These are phyloP conservation scores for Urocynchramus pylzowi DNA, from an alignment of 2,113 vertebrate genomes.

Conservation along the genomic window DNA sequence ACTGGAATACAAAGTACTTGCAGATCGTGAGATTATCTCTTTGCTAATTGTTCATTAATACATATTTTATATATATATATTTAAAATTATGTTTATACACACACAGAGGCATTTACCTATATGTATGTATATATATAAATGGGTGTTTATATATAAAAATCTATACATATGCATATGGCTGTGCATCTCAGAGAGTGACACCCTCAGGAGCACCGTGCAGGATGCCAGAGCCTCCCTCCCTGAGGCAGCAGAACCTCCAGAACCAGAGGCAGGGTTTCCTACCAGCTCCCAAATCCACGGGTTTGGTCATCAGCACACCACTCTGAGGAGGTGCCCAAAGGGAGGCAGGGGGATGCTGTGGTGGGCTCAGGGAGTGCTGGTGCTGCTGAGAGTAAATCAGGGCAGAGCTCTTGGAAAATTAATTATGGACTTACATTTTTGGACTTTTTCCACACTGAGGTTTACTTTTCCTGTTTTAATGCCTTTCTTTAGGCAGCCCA, in stretches of 20 bases:
- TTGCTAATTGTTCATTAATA: not conserved
- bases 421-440: fast-evolving
- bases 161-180: not conserved
- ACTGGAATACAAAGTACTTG: not conserved
- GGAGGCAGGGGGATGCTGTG: not conserved
- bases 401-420: not conserved
- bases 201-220: fast-evolving
- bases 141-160: not conserved
- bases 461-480: not conserved
- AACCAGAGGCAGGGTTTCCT: not conserved
- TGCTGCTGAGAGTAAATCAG: not conserved
- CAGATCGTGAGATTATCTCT: not conserved
- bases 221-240: not conserved
- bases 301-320: fast-evolving
- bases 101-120: not conserved
- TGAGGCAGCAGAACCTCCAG: not conserved
- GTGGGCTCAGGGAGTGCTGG: not conserved
- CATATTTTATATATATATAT: not conserved
- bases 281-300: fast-evolving
- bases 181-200: not conserved
- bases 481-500: not conserved
- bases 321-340: fast-evolving
- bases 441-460: not conserved
- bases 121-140: not conserved
- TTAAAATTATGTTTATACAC: not conserved